These are phyloP conservation scores for Pyrgilauda ruficollis DNA, from an alignment of 2,113 vertebrate genomes.

Conservation along the genomic window DNA sequence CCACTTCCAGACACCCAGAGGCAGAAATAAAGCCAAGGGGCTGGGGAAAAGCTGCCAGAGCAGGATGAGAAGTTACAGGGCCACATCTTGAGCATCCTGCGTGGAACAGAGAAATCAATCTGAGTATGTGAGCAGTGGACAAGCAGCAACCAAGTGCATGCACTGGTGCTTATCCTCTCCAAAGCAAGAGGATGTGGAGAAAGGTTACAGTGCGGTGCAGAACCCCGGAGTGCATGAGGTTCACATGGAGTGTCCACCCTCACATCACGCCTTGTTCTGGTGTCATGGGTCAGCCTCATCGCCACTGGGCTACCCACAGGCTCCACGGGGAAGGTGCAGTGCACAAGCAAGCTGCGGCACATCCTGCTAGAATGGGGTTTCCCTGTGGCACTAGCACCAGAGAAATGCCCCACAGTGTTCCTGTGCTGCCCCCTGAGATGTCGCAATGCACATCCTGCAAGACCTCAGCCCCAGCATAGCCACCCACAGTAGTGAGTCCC, in stretches of 20 bases:
- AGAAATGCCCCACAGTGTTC: not conserved
- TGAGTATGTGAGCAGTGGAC: fast-evolving
- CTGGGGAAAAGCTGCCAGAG: not conserved
- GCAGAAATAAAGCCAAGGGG: not conserved
- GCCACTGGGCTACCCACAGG: not conserved
- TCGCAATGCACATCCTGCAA: fast-evolving
- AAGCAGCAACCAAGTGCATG: not conserved
- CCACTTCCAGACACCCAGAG: not conserved
- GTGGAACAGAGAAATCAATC: not conserved
- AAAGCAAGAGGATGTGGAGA: not conserved
- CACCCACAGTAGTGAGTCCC: not conserved
- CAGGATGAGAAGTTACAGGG: not conserved
- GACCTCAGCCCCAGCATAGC: not conserved
- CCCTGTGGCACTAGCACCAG: not conserved
- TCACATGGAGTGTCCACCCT: fast-evolving
- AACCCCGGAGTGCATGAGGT: not conserved
- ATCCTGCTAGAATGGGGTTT: not conserved
- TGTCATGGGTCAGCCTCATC: fast-evolving
- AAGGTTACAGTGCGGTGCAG: not conserved
- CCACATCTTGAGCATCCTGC: not conserved
- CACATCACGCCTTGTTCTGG: not conserved
- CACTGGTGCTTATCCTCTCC: not conserved
- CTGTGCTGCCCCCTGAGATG: not conserved
- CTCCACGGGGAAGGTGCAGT: not conserved
- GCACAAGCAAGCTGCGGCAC: not conserved